Conservation (phyloP, 2,113 vertebrate species). For the Chamaea fasciata region DNA sequence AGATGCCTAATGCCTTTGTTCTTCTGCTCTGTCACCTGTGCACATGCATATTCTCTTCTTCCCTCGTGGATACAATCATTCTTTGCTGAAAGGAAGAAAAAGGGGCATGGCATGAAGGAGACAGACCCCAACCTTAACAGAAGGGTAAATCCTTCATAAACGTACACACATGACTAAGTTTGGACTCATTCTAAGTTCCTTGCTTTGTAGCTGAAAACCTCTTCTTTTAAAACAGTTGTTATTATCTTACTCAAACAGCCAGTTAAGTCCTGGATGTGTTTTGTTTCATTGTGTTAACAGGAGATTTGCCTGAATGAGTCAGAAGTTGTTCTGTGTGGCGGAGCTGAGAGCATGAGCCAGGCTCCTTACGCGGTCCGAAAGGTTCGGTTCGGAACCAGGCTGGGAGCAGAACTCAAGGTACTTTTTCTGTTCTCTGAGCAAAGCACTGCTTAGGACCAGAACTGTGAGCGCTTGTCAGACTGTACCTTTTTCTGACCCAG, state of each 20-base stretch:
- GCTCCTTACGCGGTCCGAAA: constrained; percentile 86
- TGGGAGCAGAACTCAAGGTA: constrained; percentile 88
- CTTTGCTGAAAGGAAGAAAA: background rate
- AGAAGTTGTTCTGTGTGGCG: constrained; percentile 90
- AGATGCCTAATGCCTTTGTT: background rate
- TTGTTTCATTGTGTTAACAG: constrained; percentile 58
- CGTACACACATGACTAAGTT: fast-evolving
- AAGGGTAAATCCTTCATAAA: background rate
- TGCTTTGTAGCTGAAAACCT: background rate
- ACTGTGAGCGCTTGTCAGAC: background rate
- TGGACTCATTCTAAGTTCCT: fast-evolving
- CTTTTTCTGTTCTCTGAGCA: background rate
- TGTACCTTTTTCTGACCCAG: background rate
- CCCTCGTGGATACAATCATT: background rate
- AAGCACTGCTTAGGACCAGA: background rate
- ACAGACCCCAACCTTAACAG: background rate
- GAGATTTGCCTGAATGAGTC: constrained; percentile 90
- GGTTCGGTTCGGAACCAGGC: constrained; percentile 87
- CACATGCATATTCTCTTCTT: background rate
- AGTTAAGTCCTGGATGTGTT: background rate
- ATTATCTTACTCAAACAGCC: background rate
- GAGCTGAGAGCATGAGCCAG: constrained; percentile 95
- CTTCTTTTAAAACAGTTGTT: background rate
- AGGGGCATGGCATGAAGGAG: background rate
- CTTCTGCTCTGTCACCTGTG: background rate